Evolutionary conservation across 2,113 vertebrate genomes (phyloP).

Genomic region (Erythrocercus mccallii): DNA sequence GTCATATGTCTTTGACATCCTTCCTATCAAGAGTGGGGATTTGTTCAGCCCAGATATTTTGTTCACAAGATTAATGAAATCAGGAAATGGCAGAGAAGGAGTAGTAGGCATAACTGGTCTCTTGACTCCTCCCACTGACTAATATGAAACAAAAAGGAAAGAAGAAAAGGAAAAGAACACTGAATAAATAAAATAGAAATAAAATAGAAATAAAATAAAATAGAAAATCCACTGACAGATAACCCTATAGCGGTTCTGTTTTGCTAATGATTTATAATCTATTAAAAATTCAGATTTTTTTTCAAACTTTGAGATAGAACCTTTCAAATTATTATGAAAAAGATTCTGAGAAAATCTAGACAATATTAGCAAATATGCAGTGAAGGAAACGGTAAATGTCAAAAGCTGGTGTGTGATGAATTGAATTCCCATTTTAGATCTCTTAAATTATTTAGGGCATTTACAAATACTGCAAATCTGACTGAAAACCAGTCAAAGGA

Average conservation of each 20-base stretch:
- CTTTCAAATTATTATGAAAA: background rate
- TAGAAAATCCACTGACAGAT: too few species aligned
- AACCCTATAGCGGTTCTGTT: too few species aligned
- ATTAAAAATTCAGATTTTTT: too few species aligned
- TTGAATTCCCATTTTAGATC: background rate
- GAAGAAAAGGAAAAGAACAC: background rate
- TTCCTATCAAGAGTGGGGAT: background rate
- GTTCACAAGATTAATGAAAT: background rate
- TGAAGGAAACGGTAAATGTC: background rate
- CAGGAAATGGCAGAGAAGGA: background rate
- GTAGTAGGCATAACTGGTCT: rapidly evolving
- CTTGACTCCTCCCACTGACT: rapidly evolving
- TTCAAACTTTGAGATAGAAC: too few species aligned
- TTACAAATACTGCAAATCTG: background rate
- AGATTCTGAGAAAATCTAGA: background rate
- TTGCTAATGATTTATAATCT: too few species aligned
- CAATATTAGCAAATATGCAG: background rate
- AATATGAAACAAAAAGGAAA: background rate
- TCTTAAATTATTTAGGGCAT: background rate
- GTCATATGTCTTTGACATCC: background rate
- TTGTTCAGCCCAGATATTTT: background rate
- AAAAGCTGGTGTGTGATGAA: background rate
- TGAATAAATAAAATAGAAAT: too few species aligned
- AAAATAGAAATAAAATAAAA: too few species aligned
- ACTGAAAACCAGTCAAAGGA: background rate